These are phyloP conservation scores for Lochmaea capreae DNA, from an alignment of 2,888 invertebrate species.

Conservation along the genomic window DNA sequence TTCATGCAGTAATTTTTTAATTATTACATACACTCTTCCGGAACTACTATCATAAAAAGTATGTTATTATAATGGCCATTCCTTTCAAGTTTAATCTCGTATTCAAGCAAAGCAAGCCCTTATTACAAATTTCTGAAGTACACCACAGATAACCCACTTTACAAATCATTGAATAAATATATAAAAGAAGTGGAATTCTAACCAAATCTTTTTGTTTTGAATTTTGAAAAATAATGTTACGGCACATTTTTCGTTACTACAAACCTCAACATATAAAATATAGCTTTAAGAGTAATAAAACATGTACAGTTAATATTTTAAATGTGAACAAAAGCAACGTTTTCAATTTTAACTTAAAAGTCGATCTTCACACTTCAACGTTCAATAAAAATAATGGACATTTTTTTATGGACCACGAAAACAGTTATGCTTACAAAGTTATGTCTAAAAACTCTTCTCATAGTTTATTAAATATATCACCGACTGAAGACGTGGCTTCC, in stretches of 20 bases:
- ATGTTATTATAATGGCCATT: too few species aligned
- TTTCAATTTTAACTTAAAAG: conserved; percentile 30
- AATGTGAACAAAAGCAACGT: conserved; percentile 1
- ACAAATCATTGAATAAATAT: too few species aligned
- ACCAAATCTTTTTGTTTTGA: not conserved
- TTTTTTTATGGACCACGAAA: conserved; percentile 37
- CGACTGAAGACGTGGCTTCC: not conserved
- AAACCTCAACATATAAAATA: conserved; percentile 18
- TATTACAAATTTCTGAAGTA: too few species aligned
- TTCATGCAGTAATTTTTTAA: too few species aligned
- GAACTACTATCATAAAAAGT: too few species aligned
- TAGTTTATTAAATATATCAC: not conserved
- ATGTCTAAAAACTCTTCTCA: conserved; percentile 25
- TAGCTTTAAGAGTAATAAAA: not conserved
- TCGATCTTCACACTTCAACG: conserved; percentile 19
- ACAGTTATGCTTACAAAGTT: conserved; percentile 41
- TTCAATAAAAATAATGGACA: conserved; percentile 13
- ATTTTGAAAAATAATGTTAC: conserved; percentile 21
- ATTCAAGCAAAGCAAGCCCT: too few species aligned
- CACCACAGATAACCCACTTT: too few species aligned
- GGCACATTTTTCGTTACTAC: conserved; percentile 22
- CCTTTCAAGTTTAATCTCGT: too few species aligned
- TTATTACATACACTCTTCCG: too few species aligned
- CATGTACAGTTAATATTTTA: not conserved
- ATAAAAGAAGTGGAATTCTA: not conserved